Percentiles rank a stretch among this genome's conserved stretches.
Evolutionary conservation across 2,113 vertebrate genomes (phyloP).

Genomic region (Excalfactoria chinensis): DNA sequence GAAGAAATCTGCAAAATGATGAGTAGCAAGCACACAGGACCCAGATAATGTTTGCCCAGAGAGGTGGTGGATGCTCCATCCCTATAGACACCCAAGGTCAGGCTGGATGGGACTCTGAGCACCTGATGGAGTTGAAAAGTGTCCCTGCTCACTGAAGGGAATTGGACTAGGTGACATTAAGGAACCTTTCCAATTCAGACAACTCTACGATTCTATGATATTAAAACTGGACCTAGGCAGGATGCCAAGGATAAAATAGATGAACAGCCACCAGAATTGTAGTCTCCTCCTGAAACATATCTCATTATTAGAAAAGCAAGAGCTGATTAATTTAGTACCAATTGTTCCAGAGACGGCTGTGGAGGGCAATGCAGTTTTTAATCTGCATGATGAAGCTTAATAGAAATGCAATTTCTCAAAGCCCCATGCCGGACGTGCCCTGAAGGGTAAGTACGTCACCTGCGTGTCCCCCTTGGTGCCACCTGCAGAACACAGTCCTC

Average conservation of each 20-base stretch:
- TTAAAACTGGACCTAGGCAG: rapidly evolving
- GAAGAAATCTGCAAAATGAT: background rate
- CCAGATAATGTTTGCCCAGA: background rate
- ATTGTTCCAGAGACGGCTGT: background rate
- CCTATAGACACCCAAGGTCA: no score
- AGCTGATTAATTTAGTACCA: background rate
- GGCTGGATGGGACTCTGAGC: no score
- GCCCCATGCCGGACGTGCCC: background rate
- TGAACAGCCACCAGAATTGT: background rate
- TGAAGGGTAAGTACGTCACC: background rate
- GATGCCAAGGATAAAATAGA: background rate
- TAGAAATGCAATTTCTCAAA: background rate
- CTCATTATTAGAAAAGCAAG: background rate
- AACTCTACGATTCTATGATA: background rate
- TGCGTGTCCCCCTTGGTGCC: background rate
- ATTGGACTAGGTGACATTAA: no score
- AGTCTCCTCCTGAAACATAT: background rate
- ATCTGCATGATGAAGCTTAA: background rate
- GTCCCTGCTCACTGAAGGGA: no score
- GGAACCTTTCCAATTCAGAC: no score
- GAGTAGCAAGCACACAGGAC: background rate
- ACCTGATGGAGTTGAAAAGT: no score
- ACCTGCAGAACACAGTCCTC: background rate
- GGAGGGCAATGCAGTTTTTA: background rate
- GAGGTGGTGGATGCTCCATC: no score